Evolutionary conservation across 1,140 invertebrate genomes (phyloP).

Genomic region (Metopolophium dirhodum): DNA sequence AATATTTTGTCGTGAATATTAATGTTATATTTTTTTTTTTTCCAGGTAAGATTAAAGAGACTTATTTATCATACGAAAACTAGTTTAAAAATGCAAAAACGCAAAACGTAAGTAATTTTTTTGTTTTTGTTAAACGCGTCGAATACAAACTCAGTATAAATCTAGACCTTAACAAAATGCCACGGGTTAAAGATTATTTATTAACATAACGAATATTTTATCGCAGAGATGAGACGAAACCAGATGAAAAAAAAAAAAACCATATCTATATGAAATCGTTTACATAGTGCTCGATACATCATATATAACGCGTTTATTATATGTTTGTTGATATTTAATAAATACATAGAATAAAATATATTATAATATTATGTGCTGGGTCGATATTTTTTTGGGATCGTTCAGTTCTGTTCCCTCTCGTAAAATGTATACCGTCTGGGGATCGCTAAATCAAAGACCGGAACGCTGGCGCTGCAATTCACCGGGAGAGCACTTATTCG

Average conservation of each 20-base stretch:
- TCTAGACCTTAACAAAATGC: background rate
- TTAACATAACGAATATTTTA: background rate
- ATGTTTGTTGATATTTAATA: background rate
- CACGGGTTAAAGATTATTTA: background rate
- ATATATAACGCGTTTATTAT: background rate
- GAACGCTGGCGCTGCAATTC: slow-evolving; percentile 13
- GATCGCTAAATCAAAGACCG: slow-evolving; percentile 41
- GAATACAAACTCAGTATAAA: background rate
- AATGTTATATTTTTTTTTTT: background rate
- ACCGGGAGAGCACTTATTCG: slow-evolving; percentile 17
- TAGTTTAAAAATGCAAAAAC: background rate
- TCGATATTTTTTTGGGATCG: background rate
- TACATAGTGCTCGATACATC: background rate
- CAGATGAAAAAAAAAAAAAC: background rate
- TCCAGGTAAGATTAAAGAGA: background rate
- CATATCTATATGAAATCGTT: background rate
- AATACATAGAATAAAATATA: background rate
- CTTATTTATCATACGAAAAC: background rate
- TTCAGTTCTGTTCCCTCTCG: background rate
- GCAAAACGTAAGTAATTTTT: background rate
- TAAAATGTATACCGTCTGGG: background rate
- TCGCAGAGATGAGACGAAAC: background rate
- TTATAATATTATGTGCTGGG: background rate
- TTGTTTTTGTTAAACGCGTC: background rate
- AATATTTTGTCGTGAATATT: background rate